Base-by-base conservation (phyloP, 2,888 invertebrate species). In the Amphipyra tragopoginis region DNA sequence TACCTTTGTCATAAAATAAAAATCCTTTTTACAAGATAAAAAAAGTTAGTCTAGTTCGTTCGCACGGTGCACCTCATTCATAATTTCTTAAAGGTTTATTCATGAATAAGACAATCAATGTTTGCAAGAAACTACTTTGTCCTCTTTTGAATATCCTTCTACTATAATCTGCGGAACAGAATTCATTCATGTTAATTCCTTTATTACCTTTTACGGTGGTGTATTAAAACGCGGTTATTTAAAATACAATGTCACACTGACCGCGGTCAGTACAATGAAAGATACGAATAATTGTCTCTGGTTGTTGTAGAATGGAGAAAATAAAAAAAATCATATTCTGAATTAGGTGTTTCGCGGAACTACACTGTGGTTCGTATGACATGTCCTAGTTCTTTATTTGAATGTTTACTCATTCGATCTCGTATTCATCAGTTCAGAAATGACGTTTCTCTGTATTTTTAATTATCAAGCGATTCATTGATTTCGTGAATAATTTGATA, bases 1-100 rank as follows among this genome's bases (percentile, higher is more conserved):
- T 65, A 64, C 64, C 63, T 65, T 76, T 76, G 64, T 78, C 61
- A 59, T 54, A 66, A 66, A 68, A 58, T 49, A 69, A 65, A 71
- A 68, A 58, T 47, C 52, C 53, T 64, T 59, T 68, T 69, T 57
- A 69, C 43, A 67, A 65, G 38, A 69, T 38, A 67, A 65, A 69
- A 67, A 65, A 65, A 51, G 44, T 11, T 45, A 48, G 66, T 42
- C 38, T 62, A 39, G 47, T 70, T 64, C 56, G 48, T 66, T 64
- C 75, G 59, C 76, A 72, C 65, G 65, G 44, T 65, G 42, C 50
- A 58, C 26, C 48, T 58, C 69, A 71, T 59, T 70, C 69, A 63
- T 49, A 56, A 48, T 54, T 63, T 61, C 63, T 54, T 65, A 47
- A 59, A 63, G 60, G 55, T 60, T 74, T 65, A 72, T 75, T 72